Percentiles rank a stretch among this genome's conserved stretches.
phyloP scores from a whole-genome alignment of 2,113 vertebrate genomes.

The Gymnorhina tibicen region DNA sequence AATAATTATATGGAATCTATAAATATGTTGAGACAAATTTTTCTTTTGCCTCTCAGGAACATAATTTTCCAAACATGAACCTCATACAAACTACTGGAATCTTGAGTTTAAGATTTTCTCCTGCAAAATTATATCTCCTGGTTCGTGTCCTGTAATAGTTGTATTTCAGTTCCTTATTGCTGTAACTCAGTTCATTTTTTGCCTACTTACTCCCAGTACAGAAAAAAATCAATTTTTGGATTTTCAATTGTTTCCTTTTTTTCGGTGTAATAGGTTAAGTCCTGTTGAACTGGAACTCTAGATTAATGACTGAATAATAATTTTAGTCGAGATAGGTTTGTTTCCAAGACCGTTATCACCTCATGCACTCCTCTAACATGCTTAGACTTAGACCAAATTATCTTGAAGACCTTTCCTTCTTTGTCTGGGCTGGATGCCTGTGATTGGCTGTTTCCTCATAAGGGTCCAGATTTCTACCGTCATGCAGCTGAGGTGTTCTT shows the following conservation, averaged over 20 bases:
- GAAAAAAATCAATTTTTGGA: not conserved
- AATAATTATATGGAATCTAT: not conserved
- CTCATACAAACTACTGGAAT: not conserved
- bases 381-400: not conserved
- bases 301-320: not conserved
- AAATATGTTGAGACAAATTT: not conserved
- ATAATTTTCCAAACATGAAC: not conserved
- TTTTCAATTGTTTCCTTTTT: not conserved
- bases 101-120: not conserved
- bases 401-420: not conserved
- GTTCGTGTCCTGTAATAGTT: not conserved
- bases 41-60: not conserved
- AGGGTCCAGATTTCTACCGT: not conserved
- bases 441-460: not conserved
- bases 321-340: not conserved
- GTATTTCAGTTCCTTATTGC: not conserved
- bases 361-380: not conserved
- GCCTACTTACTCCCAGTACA: not conserved
- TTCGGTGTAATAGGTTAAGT: fast-evolving
- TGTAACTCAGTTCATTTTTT: not conserved
- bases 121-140: not conserved
- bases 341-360: fast-evolving
- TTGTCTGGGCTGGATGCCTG: not conserved
- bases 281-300: not conserved
- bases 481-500: not conserved